phyloP scores from a whole-genome alignment of 2,797 vertebrate genomes.

The Spizella passerina region DNA sequence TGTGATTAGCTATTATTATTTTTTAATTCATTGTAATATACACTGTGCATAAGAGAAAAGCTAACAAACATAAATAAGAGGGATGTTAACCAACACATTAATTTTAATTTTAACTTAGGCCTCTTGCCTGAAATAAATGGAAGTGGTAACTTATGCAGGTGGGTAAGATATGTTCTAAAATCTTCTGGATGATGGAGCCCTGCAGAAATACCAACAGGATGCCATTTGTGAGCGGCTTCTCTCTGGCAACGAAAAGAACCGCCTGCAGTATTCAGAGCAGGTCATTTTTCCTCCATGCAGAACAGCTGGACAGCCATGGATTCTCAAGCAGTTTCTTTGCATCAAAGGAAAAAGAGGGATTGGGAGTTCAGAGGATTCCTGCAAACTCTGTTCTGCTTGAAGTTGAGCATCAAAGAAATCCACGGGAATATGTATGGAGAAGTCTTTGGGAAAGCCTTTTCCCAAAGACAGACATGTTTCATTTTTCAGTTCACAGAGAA shows the following conservation, averaged over 20 bases:
- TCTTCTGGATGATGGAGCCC: neutral
- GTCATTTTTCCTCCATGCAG: neutral
- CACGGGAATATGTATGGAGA: neutral
- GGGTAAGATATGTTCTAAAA: neutral
- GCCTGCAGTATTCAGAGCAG: neutral
- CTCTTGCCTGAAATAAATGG: neutral
- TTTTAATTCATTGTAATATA: constrained; percentile 50
- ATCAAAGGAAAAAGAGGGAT: neutral
- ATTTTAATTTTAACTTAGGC: constrained; percentile 12
- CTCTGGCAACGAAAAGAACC: neutral
- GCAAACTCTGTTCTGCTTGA: neutral
- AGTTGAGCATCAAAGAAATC: neutral
- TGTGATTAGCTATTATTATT: constrained; percentile 14
- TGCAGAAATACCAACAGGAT: neutral
- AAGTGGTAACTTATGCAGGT: neutral
- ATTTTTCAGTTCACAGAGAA: neutral
- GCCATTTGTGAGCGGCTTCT: neutral
- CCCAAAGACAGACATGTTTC: neutral
- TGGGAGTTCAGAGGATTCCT: neutral
- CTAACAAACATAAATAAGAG: constrained; percentile 12
- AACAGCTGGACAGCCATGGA: neutral
- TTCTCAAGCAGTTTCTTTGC: neutral
- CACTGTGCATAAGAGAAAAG: neutral
- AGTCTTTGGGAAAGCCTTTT: neutral
- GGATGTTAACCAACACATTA: constrained; percentile 9